Base-by-base conservation (phyloP, 2,888 invertebrate genomes). In the Unio pictorum region DNA sequence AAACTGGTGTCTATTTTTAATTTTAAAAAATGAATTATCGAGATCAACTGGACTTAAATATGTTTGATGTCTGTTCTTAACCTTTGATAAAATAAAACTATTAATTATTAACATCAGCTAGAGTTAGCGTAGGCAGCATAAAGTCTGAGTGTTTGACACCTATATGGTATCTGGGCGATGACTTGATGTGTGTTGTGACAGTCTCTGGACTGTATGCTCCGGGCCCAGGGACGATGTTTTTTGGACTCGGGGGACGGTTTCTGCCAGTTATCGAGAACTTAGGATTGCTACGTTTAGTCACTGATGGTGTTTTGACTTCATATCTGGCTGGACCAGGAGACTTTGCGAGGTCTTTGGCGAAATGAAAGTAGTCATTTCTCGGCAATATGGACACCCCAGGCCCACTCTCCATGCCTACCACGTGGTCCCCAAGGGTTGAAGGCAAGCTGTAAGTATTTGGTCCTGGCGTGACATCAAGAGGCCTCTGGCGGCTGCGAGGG, bases 91-190 rank as follows among this genome's bases (percentile, higher is more conserved):
- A 45, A 11, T 11, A 15, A 17, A 63, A n/a, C 15, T 45, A 45
- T 69, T 66, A 74, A 26, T 76, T 65, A 30, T 66, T 67, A 62
- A 80, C 77, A 67, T 84, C 83, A 17, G 83, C 80, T 26, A 76
- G 64, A 7, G 82, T 79, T 59, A 84, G 61, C 1, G 78, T 73
- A 18, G 85, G 83, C 80, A 81, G 76, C 26, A 76, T 72, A 68
- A 79, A 83, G 58, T 82, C 79, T 23, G 84, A 83, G 72, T 86
- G 85, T 57, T 76, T 74, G 8, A 83, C 78, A 17, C 86, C 85
- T 30, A 86, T 81, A 58, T 79, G 72, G 66, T 82, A 80, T 55
- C 81, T 64, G 1, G 86, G 86, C 5, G 80, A 78, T 34, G 67
- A 69, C 55, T 78, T 75, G 66, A 76, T 68, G 62, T 76, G 76